phyloP scores from a whole-genome alignment of 2,888 invertebrate species.

The Diogma glabrata region DNA sequence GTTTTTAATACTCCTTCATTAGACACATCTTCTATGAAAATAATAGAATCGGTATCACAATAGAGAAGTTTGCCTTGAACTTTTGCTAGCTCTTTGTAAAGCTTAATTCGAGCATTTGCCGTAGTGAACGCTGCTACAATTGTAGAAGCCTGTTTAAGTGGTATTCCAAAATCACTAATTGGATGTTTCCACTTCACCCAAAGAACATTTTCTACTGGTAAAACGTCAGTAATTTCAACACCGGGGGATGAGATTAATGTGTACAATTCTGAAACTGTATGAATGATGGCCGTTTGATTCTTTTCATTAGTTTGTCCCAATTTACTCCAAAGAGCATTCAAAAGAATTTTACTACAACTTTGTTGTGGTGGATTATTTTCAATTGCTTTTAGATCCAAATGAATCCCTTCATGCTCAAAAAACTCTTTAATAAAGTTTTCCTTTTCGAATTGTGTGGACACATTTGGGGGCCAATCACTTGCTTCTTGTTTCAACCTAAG shows the following conservation, averaged over 20 bases:
- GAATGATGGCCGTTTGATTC: background rate
- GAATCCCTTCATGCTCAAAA: background rate
- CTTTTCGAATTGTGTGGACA: background rate
- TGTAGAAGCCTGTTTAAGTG: background rate
- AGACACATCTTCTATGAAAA: background rate
- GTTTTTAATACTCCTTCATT: background rate
- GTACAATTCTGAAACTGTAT: background rate
- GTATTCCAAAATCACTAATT: background rate
- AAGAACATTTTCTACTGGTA: background rate
- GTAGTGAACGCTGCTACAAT: background rate
- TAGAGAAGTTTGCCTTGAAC: background rate
- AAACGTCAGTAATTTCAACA: background rate
- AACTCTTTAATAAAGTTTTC: background rate
- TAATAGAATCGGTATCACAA: constrained; percentile 1
- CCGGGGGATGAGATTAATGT: background rate
- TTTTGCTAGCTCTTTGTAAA: background rate
- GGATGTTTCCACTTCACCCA: background rate
- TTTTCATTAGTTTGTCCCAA: background rate
- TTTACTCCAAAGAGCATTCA: background rate
- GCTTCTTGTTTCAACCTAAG: background rate
- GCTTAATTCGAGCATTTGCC: background rate
- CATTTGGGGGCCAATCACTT: background rate
- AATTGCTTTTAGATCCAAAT: background rate
- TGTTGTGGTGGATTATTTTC: background rate
- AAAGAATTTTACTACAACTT: background rate